Evolutionary conservation across 1,140 invertebrate genomes (phyloP), one percentile per base, ranked within the genome.

Genomic region (Cydia amplana): DNA sequence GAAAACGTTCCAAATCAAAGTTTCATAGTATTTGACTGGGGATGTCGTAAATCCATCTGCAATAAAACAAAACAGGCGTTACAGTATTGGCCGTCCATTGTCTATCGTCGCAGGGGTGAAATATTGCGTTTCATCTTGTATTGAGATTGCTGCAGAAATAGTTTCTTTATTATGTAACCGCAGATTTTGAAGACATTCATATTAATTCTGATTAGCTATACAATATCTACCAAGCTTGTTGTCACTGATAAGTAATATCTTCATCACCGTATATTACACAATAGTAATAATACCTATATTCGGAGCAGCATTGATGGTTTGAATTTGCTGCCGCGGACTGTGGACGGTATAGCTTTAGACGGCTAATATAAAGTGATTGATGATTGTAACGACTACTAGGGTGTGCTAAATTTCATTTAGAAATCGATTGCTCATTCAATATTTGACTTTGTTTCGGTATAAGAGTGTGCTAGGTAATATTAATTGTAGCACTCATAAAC

Each of bases 401-500:
- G 86, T 82, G 74, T 72, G 82, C 78, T 82, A 83, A 84, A 84
- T 85, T 85, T 85, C 78, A 87, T 89, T 87, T 83, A 72, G 74
- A 65, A 86, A 84, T 82, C 83, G 80, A 89, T 89, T 86, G 79
- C 80, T 87, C 85, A 89, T 86, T 83, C 80, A 79, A 79, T 80
- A 83, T 84, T 83, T 63, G 73, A 7, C 46, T 73, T 51, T 10
- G 65, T 36, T 70, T 16, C 64, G 14, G 25, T 60, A 4, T 32
- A 16, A n/a, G 25, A 5, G 9, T 55, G 2, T 20, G 51, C 4
- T 20, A 20, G 20, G n/a, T n/a, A 60, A 23, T 23, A 18, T 51
- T 18, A n/a, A 18, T 46, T 16, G 14, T 46, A 16, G 12, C n/a
- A n/a, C n/a, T n/a, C n/a, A n/a, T n/a, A n/a, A n/a, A n/a, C n/a